Evolutionary conservation across 1,140 invertebrate species (phyloP), one percentile per base, ranked within the genome.

Genomic region (Pemphigus obesinymphae): DNA sequence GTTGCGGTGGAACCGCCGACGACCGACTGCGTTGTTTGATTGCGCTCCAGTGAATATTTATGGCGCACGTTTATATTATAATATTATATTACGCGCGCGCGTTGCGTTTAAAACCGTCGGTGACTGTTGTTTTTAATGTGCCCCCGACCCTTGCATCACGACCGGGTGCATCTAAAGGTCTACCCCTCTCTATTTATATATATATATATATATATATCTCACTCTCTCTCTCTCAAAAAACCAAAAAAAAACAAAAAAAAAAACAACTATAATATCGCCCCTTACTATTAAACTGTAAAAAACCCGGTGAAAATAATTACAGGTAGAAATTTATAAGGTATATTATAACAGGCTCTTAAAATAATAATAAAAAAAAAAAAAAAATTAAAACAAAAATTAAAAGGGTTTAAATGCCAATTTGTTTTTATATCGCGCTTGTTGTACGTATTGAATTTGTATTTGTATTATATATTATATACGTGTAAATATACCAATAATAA

Each of bases 111-210:
- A 76, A n/a, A n/a, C 8, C 37, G 37, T 34, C 31, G 50, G 31
- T 26, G 31, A 31, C 76, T 13, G 55, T 80, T 80, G 76, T 80
- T 63, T 80, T 63, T 63, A 29, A 80, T 31, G 31, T 20, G 76
- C 48, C 26, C 23, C 43, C 68, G 50, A 15, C 6, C 6, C 2
- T 17, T 17, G 2, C 6, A 29, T 20, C 29, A 23, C 13, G 45
- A 50, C 43, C 43, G 45, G 45, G 5, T n/a, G 23, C 23, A 29
- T 61, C 34, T 40, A 43, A 78, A 80, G 40, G 76, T 63, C 40
- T 78, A 23, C 37, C n/a, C n/a, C n/a, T n/a, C n/a, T n/a, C n/a
- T n/a, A n/a, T n/a, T n/a, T n/a, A n/a, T n/a, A n/a, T n/a, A n/a
- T n/a, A n/a, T n/a, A n/a, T n/a, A n/a, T n/a, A n/a, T n/a, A n/a